phyloP scores from a whole-genome alignment of 2,797 vertebrate genomes.

The Psittacula derbiana region DNA sequence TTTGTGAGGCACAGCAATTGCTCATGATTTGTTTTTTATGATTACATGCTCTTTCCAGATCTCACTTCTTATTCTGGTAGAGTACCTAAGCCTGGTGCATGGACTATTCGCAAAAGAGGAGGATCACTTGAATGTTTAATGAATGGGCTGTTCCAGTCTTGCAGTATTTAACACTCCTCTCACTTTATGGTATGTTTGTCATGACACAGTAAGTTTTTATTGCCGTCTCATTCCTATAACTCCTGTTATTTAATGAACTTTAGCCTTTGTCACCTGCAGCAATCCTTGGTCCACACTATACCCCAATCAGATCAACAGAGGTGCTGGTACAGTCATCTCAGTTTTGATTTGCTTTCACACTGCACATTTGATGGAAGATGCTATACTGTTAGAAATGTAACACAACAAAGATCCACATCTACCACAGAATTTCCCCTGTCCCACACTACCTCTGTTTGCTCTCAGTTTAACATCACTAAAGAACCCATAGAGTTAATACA shows the following conservation, averaged over 20 bases:
- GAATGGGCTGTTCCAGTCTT: not conserved
- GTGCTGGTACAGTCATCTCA: not conserved
- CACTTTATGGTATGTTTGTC: not conserved
- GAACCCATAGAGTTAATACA: slow-evolving; percentile 23
- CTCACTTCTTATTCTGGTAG: not conserved
- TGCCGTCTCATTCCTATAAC: not conserved
- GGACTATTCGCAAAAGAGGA: not conserved
- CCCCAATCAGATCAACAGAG: not conserved
- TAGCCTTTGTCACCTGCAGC: not conserved
- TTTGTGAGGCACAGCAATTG: not conserved
- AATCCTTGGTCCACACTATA: not conserved
- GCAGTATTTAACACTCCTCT: slow-evolving; percentile 6
- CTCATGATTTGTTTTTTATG: slow-evolving; percentile 8
- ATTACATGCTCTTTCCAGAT: not conserved
- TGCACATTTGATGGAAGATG: not conserved
- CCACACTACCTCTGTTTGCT: not conserved
- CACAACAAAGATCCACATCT: not conserved
- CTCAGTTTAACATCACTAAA: slow-evolving; percentile 18
- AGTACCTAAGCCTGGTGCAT: not conserved
- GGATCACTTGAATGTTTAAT: not conserved
- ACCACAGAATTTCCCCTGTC: not conserved
- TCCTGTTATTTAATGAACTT: slow-evolving; percentile 18
- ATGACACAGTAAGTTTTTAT: not conserved
- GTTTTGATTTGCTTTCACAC: not conserved
- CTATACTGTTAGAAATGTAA: not conserved